phyloP scores from a whole-genome alignment of 2,888 invertebrate species.

The Drosophila cyrtoloma region DNA sequence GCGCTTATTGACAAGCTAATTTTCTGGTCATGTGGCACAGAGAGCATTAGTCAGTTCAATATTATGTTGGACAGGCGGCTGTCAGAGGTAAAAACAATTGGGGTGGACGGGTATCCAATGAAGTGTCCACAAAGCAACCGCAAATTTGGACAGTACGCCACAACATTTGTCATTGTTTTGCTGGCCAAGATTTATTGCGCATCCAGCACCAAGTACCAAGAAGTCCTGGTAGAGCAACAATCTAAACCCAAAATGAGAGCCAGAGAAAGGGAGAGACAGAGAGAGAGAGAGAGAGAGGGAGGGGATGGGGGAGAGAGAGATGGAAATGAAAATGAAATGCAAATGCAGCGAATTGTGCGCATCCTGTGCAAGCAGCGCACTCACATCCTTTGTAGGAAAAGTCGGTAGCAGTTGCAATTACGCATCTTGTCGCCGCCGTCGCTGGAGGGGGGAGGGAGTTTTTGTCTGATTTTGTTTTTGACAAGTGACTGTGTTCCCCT shows the following conservation, averaged over 20 bases:
- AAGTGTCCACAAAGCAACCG: constrained; percentile 70
- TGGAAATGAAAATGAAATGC: constrained; percentile 32
- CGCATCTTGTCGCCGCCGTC: constrained; percentile 76
- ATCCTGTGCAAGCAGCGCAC: constrained; percentile 62
- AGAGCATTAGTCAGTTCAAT: constrained; percentile 44
- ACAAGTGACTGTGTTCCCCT: constrained; percentile 68
- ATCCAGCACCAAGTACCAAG: not conserved
- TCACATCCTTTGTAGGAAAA: constrained; percentile 40
- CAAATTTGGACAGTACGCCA: constrained; percentile 59
- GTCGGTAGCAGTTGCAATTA: constrained; percentile 74
- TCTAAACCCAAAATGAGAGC: not conserved
- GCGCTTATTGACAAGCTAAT: constrained; percentile 39
- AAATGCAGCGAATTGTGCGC: constrained; percentile 66
- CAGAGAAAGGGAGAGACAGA: not conserved
- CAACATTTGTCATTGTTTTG: constrained; percentile 78
- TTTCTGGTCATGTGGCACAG: constrained; percentile 19
- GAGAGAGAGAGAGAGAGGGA: not conserved
- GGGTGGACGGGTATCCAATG: constrained; percentile 63
- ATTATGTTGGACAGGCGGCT: constrained; percentile 52
- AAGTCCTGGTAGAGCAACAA: not conserved
- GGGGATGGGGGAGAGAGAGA: not conserved
- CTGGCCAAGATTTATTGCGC: constrained; percentile 76
- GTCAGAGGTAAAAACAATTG: constrained; percentile 52
- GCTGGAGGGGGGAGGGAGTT: constrained; percentile 43
- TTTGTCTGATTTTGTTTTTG: constrained; percentile 82